phyloP scores from a whole-genome alignment of 2,113 vertebrate genomes.

The Vireo altiloquus region DNA sequence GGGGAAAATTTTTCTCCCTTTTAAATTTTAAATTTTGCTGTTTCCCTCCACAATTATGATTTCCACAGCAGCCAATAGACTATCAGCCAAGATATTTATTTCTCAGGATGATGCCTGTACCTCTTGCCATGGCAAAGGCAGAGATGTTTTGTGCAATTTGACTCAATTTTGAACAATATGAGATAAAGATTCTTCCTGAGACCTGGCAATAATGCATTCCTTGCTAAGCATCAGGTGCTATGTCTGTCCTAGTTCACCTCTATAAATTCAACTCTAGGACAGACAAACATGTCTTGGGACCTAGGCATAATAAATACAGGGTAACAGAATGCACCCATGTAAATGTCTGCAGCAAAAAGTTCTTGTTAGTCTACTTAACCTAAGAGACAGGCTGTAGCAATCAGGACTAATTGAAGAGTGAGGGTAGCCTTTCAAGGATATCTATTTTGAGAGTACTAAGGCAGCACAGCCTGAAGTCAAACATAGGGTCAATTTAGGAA shows the following conservation, averaged over 20 bases:
- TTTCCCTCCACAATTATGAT: not conserved
- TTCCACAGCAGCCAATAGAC: not conserved
- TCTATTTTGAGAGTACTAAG: not conserved
- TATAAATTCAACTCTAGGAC: not conserved
- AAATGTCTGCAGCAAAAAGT: not conserved
- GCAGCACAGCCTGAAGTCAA: not conserved
- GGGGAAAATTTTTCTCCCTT: not conserved
- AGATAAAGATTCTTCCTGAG: not conserved
- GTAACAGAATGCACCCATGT: not conserved
- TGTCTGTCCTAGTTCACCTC: not conserved
- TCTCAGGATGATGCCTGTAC: not conserved
- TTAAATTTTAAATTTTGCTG: not conserved
- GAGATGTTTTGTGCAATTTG: not conserved
- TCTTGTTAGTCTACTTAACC: not conserved
- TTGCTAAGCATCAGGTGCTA: not conserved
- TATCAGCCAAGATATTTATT: not conserved
- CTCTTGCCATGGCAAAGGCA: not conserved
- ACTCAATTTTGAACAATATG: not conserved
- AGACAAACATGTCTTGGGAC: not conserved
- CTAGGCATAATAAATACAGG: not conserved
- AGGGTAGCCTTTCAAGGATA: not conserved
- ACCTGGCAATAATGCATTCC: not conserved
- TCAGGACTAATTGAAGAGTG: constrained; percentile 9
- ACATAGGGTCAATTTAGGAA: not conserved
- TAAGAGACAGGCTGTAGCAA: not conserved